Conservation (phyloP, 2,797 vertebrate genomes). For the Cryptoblepharus egeriae region DNA sequence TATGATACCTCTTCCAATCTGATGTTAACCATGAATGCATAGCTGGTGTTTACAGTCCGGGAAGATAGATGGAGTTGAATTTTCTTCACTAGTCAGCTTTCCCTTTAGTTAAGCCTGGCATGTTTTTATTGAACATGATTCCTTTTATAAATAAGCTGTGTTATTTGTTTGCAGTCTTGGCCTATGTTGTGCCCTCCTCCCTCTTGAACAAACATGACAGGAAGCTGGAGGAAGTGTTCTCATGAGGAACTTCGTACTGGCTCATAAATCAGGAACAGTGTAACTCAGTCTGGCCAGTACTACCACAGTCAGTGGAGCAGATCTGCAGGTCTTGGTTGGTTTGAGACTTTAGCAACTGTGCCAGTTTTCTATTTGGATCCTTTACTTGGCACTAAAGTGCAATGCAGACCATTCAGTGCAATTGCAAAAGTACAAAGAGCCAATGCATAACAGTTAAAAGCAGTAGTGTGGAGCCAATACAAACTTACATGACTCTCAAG, state of each 20-base stretch:
- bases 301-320: background rate
- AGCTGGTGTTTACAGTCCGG: constrained; percentile 35
- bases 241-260: background rate
- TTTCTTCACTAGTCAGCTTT: constrained; percentile 20
- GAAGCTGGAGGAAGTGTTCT: background rate
- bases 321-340: background rate
- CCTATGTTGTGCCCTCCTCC: background rate
- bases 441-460: too few species aligned
- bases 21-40: constrained; percentile 41
- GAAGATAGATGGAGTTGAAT: constrained; percentile 33
- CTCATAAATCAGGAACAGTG: constrained; percentile 3
- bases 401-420: background rate
- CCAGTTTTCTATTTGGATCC: background rate
- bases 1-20: constrained; percentile 31
- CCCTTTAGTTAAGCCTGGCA: constrained; percentile 21
- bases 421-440: too few species aligned
- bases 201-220: background rate
- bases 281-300: background rate
- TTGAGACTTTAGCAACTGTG: background rate
- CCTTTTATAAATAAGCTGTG: background rate
- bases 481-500: too few species aligned
- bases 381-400: background rate
- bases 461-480: too few species aligned
- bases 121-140: constrained; percentile 3
- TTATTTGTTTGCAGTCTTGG: background rate